Conservation (phyloP, 2,113 vertebrate species). For the Edolisoma coerulescens region DNA sequence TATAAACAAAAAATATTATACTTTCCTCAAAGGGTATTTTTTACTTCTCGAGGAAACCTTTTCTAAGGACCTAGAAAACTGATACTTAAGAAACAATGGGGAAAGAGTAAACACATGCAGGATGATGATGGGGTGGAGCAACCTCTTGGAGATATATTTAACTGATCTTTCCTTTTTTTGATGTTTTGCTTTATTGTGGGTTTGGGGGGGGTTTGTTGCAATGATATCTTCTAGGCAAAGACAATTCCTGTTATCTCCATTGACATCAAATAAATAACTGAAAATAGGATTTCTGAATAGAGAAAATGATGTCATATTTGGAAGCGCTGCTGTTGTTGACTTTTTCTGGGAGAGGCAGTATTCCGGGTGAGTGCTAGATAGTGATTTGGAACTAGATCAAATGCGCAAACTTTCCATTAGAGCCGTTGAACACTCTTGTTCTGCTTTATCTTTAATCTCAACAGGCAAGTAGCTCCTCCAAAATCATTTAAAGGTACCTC, state of each 20-base stretch:
- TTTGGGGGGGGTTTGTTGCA: not conserved
- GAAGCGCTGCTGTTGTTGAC: not conserved
- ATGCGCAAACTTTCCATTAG: not conserved
- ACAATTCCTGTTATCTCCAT: not conserved
- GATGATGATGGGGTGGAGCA: not conserved
- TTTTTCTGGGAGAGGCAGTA: not conserved
- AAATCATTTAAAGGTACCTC: not conserved
- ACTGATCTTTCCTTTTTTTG: not conserved
- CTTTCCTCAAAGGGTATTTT: not conserved
- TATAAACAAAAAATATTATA: not conserved
- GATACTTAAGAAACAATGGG: constrained; percentile 9
- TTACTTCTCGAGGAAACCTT: not conserved
- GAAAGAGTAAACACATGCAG: not conserved
- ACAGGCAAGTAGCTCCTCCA: not conserved
- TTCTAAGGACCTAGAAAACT: not conserved
- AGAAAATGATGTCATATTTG: not conserved
- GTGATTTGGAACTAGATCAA: not conserved
- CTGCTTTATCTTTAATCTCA: not conserved
- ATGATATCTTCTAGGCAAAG: not conserved
- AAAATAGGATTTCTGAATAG: not conserved
- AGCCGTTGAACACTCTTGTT: not conserved
- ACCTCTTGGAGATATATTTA: not conserved
- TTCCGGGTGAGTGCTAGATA: not conserved
- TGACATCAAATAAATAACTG: not conserved
- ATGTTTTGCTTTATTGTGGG: not conserved